These are phyloP conservation scores for Semnornis frantzii DNA, from an alignment of 2,113 vertebrate genomes.

Conservation along the genomic window DNA sequence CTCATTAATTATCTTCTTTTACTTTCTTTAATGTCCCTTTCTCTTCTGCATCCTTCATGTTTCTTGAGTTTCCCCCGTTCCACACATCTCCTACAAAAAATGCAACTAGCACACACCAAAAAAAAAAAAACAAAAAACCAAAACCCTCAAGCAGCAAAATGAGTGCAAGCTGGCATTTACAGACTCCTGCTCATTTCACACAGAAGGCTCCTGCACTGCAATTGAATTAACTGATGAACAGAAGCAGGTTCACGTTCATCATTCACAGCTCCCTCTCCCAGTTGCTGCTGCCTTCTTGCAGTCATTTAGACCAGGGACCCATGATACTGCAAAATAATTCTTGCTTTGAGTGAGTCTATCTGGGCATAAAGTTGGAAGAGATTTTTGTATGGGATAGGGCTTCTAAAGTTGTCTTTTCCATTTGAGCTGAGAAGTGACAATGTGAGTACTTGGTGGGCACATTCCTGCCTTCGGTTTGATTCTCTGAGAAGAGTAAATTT, in stretches of 20 bases:
- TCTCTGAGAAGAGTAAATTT: background rate
- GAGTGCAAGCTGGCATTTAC: background rate
- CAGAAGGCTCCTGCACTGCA: background rate
- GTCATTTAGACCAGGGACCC: background rate
- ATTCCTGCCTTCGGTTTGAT: background rate
- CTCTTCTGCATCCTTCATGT: background rate
- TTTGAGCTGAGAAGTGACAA: background rate
- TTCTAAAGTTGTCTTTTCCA: background rate
- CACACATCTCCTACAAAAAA: background rate
- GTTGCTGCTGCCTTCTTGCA: background rate
- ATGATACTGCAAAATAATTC: background rate
- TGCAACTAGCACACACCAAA: background rate
- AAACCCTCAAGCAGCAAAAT: background rate
- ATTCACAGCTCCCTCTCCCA: background rate
- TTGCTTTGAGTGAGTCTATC: background rate
- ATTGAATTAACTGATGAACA: background rate
- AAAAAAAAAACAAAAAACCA: too few relatives aligned
- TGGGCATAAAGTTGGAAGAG: background rate
- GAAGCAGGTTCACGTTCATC: background rate
- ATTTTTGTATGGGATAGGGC: background rate
- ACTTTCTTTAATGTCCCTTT: background rate
- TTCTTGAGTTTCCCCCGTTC: background rate
- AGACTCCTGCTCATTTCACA: background rate
- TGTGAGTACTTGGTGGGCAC: rapidly evolving
- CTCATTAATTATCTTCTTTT: slow-evolving; percentile 24